Base-by-base conservation (phyloP, 2,888 invertebrate species). In the Drosophila falleni region DNA sequence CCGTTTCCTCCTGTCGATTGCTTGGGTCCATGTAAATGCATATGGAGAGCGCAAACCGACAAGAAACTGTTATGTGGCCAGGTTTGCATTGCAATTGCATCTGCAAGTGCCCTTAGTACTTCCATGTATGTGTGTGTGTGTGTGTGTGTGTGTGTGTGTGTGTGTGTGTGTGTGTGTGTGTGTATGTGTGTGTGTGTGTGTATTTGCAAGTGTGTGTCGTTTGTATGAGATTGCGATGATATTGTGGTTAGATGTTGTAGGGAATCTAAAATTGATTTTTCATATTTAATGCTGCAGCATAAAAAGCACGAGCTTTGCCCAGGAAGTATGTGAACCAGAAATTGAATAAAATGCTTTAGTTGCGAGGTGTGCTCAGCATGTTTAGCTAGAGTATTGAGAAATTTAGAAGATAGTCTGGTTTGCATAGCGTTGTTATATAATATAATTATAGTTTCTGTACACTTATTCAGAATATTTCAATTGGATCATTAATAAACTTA, bases 191-290 rank as follows among this genome's bases (percentile, higher is more conserved):
- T 42, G 42, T 31, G 55, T 60, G 23, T 44, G 55, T 66, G 47
- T 49, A 50, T 61, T 44, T 41, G 41, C 31, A 46, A 53, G 42
- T 60, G 56, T 58, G 42, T 42, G 42, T 31, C 44, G 55, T 33
- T 10, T 49, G 39, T 72, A 35, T 67, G 56, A 35, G 69, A 56
- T 55, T 54, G 61, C 61, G 37, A 58, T 66, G 70, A 67, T 74
- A 71, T 68, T 84, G 70, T 59, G 78, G 81, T 74, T 84, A 63
- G 63, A 53, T 61, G 66, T 60, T 71, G 65, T 35, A 46, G 35
- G 56, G 69, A 76, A 74, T 65, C 54, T 76, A 71, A 74, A 84
- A 87, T 87, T 79, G 87, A 84, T 81, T 84, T 87, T 79, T 75
- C 73, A 85, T 85, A 77, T 85, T 77, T 70, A 82, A 79, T 82